These are phyloP conservation scores for Heteronetta atricapilla DNA, from an alignment of 2,113 vertebrate genomes.

Conservation along the genomic window DNA sequence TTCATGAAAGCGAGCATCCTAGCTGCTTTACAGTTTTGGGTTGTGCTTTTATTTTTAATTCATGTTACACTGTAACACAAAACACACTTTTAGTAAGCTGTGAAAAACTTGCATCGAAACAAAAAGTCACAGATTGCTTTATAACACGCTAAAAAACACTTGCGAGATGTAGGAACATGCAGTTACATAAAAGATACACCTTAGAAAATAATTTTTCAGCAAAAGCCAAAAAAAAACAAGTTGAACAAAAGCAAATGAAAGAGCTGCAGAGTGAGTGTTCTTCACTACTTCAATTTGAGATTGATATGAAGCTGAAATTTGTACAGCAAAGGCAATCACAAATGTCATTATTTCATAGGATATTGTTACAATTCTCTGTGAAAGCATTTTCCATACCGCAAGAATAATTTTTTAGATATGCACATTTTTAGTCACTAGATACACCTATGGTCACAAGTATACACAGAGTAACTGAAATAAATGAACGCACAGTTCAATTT, in stretches of 20 bases:
- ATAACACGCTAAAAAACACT: background rate
- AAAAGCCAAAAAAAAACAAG: slow-evolving; percentile 4
- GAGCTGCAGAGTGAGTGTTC: background rate
- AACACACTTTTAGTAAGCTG: slow-evolving; percentile 27
- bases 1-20: background rate
- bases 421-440: slow-evolving; percentile 29
- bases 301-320: background rate
- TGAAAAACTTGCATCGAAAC: slow-evolving; percentile 18
- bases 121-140: background rate
- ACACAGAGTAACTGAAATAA: slow-evolving; percentile 9
- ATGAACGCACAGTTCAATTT: background rate
- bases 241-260: background rate
- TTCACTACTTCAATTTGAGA: background rate
- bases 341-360: background rate
- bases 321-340: background rate
- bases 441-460: background rate
- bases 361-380: background rate
- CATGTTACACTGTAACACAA: slow-evolving; percentile 29
- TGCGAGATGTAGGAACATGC: background rate
- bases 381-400: background rate
- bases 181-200: slow-evolving; percentile 12
- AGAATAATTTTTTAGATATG: slow-evolving; percentile 30
- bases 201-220: background rate
- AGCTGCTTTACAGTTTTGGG: background rate
- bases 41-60: slow-evolving; percentile 43